Evolutionary conservation across 2,113 vertebrate genomes (phyloP).

Genomic region (Poeciliopsis occidentalis): DNA sequence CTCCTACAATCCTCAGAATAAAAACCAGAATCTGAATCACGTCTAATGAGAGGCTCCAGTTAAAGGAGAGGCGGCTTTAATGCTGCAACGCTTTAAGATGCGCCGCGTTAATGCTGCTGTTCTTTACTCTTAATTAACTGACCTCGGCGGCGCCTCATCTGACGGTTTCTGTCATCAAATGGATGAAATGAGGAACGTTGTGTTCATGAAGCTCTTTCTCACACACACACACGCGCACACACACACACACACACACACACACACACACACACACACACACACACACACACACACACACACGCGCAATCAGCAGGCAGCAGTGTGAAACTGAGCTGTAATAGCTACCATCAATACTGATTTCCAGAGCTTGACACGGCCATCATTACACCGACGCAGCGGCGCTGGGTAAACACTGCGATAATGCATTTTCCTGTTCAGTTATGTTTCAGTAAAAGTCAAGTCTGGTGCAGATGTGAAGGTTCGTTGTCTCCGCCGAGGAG

Average conservation of each 20-base stretch:
- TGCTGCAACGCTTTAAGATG: background rate
- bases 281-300: no score
- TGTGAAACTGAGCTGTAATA: slow-evolving; percentile 51
- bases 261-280: no score
- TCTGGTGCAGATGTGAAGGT: slow-evolving; percentile 4
- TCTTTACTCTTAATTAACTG: slow-evolving; percentile 4
- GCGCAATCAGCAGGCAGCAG: background rate
- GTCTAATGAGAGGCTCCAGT: background rate
- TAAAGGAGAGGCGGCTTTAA: background rate
- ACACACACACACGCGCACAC: background rate
- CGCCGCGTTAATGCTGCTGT: background rate
- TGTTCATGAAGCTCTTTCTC: slow-evolving; percentile 5
- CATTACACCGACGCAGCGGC: slow-evolving; percentile 39
- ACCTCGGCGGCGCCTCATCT: background rate
- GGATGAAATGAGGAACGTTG: slow-evolving; percentile 15
- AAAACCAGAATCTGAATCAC: slow-evolving; percentile 11
- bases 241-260: no score
- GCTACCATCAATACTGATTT: slow-evolving; percentile 49
- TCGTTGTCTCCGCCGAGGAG: slow-evolving; percentile 32
- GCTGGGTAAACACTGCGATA: slow-evolving; percentile 30
- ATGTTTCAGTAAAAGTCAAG: slow-evolving; percentile 7
- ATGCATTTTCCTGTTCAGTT: slow-evolving; percentile 3
- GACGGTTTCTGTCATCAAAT: background rate
- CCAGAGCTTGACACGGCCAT: slow-evolving; percentile 24
- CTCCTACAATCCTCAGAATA: background rate